These are phyloP conservation scores for Penelope pileata DNA, from an alignment of 2,113 vertebrate species.

Conservation along the genomic window DNA sequence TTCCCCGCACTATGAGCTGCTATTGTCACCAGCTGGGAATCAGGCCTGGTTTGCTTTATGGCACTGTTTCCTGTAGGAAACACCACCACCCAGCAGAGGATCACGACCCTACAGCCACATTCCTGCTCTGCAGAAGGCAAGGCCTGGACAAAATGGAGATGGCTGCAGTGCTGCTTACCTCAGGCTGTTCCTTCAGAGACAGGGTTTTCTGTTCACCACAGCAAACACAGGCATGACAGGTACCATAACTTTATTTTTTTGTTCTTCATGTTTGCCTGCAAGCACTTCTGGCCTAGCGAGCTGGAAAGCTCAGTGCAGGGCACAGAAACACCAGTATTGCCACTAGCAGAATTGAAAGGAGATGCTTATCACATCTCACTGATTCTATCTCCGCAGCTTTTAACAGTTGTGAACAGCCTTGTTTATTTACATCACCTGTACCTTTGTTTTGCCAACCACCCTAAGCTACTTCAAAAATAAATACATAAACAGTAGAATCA, in stretches of 20 bases:
- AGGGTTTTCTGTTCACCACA: not conserved
- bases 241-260: not conserved
- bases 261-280: not conserved
- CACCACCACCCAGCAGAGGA: not conserved
- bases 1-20: not conserved
- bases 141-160: not conserved
- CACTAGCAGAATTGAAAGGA: not conserved
- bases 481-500: not conserved
- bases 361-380: not conserved
- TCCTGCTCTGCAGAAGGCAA: not conserved
- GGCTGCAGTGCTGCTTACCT: not conserved
- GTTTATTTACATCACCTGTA: accelerated
- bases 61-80: not conserved
- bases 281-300: not conserved
- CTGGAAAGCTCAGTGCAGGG: not conserved
- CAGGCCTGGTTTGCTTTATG: not conserved
- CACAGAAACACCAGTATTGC: not conserved
- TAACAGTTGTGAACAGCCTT: not conserved
- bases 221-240: not conserved
- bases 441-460: not conserved
- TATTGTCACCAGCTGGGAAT: not conserved
- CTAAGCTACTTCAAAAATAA: not conserved
- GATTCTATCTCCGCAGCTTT: not conserved
- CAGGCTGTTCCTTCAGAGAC: not conserved
- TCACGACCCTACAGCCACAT: not conserved